A percentile compares a stretch with the other conserved stretches of the same genome.
These are phyloP conservation scores for Cenopis cana DNA, from an alignment of 2,888 invertebrate species.

Conservation along the genomic window DNA sequence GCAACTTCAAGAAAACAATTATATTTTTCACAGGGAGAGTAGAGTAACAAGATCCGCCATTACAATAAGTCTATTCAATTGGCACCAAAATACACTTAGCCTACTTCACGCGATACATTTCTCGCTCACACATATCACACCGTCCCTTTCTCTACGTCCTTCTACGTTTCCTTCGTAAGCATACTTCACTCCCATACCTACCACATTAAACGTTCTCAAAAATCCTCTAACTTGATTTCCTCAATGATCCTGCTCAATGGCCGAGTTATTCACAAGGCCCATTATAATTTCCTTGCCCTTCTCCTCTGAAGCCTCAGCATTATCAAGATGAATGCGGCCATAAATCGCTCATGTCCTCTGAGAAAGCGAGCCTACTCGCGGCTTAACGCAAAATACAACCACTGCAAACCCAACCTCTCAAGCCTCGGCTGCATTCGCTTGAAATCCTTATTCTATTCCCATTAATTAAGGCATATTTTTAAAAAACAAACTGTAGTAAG, in stretches of 20 bases:
- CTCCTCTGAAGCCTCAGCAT: slow-evolving; percentile 24
- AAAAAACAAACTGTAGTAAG: neutral
- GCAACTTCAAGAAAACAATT: no score
- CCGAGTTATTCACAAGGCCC: slow-evolving; percentile 8
- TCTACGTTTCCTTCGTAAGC: no score
- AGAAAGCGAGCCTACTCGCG: slow-evolving; percentile 30
- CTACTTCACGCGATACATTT: no score
- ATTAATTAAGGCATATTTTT: neutral
- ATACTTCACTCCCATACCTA: no score
- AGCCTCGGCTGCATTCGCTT: neutral
- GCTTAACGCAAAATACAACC: slow-evolving; percentile 35
- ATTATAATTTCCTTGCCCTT: slow-evolving; percentile 20
- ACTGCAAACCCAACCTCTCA: neutral
- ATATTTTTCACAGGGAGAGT: no score
- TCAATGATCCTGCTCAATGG: neutral
- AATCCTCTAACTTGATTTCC: neutral
- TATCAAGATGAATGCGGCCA: slow-evolving; percentile 41
- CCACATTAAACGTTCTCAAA: no score
- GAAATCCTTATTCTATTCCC: neutral
- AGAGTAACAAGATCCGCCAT: no score
- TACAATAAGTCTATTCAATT: no score
- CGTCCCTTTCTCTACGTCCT: no score
- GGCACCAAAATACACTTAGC: no score
- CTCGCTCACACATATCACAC: no score
- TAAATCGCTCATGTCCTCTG: slow-evolving; percentile 42